Evolutionary conservation across 2,113 vertebrate species (phyloP), one percentile per base, ranked within the genome.

Genomic region (Electrona antarctica): DNA sequence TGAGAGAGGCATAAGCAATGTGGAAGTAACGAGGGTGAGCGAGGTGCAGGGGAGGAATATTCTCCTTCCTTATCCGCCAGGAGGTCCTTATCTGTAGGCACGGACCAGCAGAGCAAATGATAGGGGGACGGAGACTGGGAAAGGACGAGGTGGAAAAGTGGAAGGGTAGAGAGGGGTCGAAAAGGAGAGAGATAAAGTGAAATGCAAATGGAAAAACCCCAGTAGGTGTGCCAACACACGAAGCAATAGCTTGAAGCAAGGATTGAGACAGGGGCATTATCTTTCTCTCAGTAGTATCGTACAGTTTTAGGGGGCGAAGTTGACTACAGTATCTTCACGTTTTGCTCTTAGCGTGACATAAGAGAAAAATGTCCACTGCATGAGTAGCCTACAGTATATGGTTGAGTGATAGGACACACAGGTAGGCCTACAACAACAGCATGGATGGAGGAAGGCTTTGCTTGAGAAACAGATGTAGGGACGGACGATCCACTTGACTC

Each of bases 41-140:
- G 12, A n/a, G 55, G 13, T 1, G 13, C 7, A 56, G 55, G n/a
- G n/a, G 60, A 45, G 63, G 77, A 72, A 73, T 46, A 76, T 79
- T 78, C 75, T 68, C 48, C 65, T 57, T 71, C 51, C 69, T 67
- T 74, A 73, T 83, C 72, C 61, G 1, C 64, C 49, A 64, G 56
- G 33, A 3, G 5, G 33, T 60, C 68, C 62, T 67, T 85, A 83
- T 85, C 78, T 77, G 74, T 70, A 49, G 57, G 28, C 78, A 82
- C 65, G 81, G 85, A 78, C 73, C 88, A 91, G 56, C 70, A 48
- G 88, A 85, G 88, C 86, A 86, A 60, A 65, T 89, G 84, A 90
- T 88, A 73, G 76, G 62, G 56, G 28, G 69, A 71, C 33, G 7
- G 61, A 70, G 68, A 67, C 5, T 11, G 15, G 61, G 49, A 41